phyloP scores from a whole-genome alignment of 2,888 invertebrate species.

The Dendrolimus pini region DNA sequence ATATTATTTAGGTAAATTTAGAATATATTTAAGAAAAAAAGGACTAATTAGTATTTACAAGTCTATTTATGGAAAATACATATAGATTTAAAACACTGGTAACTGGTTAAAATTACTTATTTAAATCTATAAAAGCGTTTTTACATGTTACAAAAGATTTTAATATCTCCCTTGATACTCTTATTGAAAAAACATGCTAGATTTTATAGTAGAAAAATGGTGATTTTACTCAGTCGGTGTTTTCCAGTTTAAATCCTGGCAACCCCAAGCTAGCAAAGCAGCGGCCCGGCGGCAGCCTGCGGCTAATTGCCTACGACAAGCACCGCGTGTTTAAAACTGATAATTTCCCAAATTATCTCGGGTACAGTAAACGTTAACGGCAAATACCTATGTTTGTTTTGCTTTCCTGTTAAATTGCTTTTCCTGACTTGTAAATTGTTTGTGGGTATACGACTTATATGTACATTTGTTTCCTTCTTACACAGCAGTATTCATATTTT shows the following conservation, averaged over 20 bases:
- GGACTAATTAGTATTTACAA: too few relatives aligned
- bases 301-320: conserved; percentile 28
- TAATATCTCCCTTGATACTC: too few relatives aligned
- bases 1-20: too few relatives aligned
- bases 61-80: too few relatives aligned
- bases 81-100: too few relatives aligned
- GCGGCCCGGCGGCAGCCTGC: conserved; percentile 21
- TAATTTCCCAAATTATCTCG: conserved; percentile 27
- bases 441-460: background rate
- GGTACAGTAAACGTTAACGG: conserved; percentile 1
- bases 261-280: background rate
- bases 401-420: background rate
- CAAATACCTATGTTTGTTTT: background rate
- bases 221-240: background rate
- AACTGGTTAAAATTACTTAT: too few relatives aligned
- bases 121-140: too few relatives aligned
- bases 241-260: background rate
- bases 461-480: background rate
- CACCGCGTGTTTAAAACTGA: conserved; percentile 26
- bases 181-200: too few relatives aligned
- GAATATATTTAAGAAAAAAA: too few relatives aligned
- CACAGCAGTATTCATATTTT: background rate
- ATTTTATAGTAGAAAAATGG: too few relatives aligned
- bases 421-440: background rate
- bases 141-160: too few relatives aligned